Evolutionary conservation across 2,113 vertebrate genomes (phyloP).

Genomic region (Cavia porcellus): DNA sequence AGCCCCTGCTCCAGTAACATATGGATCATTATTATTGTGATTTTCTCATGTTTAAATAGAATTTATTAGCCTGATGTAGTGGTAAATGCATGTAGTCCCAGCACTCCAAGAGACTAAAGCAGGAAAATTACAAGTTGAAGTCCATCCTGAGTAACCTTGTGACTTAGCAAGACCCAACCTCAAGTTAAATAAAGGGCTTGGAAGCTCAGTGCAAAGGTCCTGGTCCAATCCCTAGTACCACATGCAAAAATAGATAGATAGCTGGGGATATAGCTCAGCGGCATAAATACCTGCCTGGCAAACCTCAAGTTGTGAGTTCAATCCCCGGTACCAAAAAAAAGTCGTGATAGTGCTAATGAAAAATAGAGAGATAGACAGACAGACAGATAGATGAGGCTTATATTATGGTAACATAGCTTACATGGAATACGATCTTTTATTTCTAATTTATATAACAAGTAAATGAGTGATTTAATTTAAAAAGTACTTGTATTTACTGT

Average conservation of each 20-base stretch:
- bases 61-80: neutral
- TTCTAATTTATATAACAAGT: slow-evolving; percentile 58
- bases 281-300: no score
- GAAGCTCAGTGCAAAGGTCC: neutral
- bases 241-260: neutral
- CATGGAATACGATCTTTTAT: slow-evolving; percentile 70
- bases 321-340: no score
- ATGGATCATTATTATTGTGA: slow-evolving; percentile 85
- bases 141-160: neutral
- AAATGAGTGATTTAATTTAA: slow-evolving; percentile 65
- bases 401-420: slow-evolving; percentile 44
- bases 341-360: no score
- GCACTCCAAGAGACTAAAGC: neutral
- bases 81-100: neutral
- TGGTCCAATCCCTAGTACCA: neutral
- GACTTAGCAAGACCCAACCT: neutral
- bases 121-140: neutral
- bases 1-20: slow-evolving; percentile 91
- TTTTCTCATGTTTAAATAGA: slow-evolving; percentile 67
- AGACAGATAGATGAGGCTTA: neutral
- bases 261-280: no score
- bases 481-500: slow-evolving; percentile 2
- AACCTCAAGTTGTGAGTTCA: no score
- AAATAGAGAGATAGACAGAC: neutral
- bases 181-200: neutral